Evolutionary conservation across 2,113 vertebrate genomes (phyloP).

Genomic region (Sinocyclocheilus anshuiensis): DNA sequence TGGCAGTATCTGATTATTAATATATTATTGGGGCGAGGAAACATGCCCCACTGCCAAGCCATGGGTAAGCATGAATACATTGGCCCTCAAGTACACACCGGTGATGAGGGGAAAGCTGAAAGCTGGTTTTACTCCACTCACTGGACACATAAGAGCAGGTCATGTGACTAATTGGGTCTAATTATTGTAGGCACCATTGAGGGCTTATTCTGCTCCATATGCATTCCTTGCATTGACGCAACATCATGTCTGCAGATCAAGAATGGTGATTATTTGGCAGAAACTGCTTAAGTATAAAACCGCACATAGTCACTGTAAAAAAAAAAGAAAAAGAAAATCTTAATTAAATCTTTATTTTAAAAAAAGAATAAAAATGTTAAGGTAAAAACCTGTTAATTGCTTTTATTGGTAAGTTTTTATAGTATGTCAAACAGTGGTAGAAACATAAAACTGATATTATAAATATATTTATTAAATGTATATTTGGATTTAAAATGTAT

Average conservation of each 20-base stretch:
- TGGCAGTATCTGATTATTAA: slow-evolving; percentile 57
- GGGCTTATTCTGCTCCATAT: slow-evolving; percentile 6
- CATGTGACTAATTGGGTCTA: slow-evolving; percentile 16
- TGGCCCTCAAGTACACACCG: slow-evolving; percentile 10
- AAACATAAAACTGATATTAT: not conserved
- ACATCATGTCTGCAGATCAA: not conserved
- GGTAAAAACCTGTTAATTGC: not conserved
- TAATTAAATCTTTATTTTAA: too few species aligned
- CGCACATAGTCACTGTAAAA: not conserved
- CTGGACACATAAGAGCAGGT: slow-evolving; percentile 27
- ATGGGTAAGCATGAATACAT: slow-evolving; percentile 20
- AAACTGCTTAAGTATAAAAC: not conserved
- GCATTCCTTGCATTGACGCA: slow-evolving; percentile 19
- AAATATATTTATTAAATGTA: not conserved
- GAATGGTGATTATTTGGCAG: not conserved
- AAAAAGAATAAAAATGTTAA: too few species aligned
- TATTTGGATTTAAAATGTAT: not conserved
- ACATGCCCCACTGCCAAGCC: slow-evolving; percentile 43
- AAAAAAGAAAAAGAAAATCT: too few species aligned
- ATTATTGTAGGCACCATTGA: not conserved
- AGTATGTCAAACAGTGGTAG: not conserved
- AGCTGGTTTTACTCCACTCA: slow-evolving; percentile 28
- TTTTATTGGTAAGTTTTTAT: not conserved
- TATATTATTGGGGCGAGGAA: slow-evolving; percentile 53
- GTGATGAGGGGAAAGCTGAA: slow-evolving; percentile 43